Conservation (phyloP, 1,140 invertebrate species). For the Cyphomyrmex costatus region DNA sequence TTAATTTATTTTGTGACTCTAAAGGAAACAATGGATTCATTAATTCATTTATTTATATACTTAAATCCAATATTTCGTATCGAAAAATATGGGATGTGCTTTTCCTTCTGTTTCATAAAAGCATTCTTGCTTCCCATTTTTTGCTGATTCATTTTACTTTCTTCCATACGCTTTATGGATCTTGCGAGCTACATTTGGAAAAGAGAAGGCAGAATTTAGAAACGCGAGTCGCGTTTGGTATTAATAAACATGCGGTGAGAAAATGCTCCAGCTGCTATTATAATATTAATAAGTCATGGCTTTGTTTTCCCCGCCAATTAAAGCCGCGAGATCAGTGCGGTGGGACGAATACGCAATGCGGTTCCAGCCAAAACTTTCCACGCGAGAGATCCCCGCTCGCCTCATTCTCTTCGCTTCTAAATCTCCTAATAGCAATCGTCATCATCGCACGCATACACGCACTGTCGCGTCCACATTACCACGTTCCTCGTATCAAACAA, state of each 20-base stretch:
- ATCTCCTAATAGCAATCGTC: constrained; percentile 62
- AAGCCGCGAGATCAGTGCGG: background rate
- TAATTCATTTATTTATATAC: too few species aligned
- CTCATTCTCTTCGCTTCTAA: constrained; percentile 24
- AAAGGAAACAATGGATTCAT: too few species aligned
- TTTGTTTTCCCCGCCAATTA: constrained; percentile 41
- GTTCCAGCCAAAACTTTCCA: constrained; percentile 59
- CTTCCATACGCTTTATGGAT: background rate
- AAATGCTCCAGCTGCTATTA: background rate
- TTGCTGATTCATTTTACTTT: background rate
- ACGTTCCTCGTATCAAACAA: constrained; percentile 15
- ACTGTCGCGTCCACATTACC: background rate
- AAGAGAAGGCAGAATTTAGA: background rate
- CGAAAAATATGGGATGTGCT: background rate
- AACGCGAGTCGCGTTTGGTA: background rate
- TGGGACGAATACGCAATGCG: background rate
- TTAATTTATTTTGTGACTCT: background rate
- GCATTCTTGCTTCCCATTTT: too few species aligned
- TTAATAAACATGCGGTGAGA: background rate
- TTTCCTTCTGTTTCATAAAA: background rate
- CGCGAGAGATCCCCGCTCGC: background rate
- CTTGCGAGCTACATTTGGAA: background rate
- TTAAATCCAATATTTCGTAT: background rate
- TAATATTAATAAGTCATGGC: background rate
- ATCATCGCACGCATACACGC: constrained; percentile 18